Percentiles rank a stretch among this genome's conserved stretches.
These are phyloP conservation scores for Xylota segnis DNA, from an alignment of 2,888 invertebrate genomes.

Conservation along the genomic window DNA sequence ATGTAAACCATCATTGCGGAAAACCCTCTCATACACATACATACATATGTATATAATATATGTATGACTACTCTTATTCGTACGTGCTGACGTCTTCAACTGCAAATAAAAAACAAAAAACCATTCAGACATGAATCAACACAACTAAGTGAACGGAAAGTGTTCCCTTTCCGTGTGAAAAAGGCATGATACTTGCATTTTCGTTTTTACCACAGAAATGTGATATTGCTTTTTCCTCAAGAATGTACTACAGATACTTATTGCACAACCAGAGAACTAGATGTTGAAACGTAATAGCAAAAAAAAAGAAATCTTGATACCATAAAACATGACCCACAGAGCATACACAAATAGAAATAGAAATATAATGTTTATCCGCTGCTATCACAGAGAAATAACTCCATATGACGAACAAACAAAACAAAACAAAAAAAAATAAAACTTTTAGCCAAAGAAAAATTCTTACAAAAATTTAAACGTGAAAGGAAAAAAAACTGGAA, in stretches of 20 bases:
- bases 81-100: constrained; percentile 14
- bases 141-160: constrained; percentile 35
- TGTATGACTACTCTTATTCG: neutral
- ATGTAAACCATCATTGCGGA: neutral
- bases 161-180: constrained; percentile 27
- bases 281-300: constrained; percentile 37
- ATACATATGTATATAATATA: no score
- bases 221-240: constrained; percentile 10
- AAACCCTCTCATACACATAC: neutral
- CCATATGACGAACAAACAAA: neutral
- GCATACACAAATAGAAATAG: constrained; percentile 55
- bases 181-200: constrained; percentile 23
- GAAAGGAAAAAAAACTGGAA: constrained; percentile 20
- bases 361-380: constrained; percentile 40
- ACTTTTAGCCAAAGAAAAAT: constrained; percentile 29
- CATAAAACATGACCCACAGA: constrained; percentile 58
- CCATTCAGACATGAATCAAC: constrained; percentile 17
- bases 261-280: constrained; percentile 29
- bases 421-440: constrained; percentile 22
- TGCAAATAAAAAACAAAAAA: neutral
- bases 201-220: constrained; percentile 1
- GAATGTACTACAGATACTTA: constrained; percentile 31
- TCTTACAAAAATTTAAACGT: constrained; percentile 3
- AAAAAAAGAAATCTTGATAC: constrained; percentile 40
- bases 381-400: constrained; percentile 27